Evolutionary conservation across 2,113 vertebrate species (phyloP), one percentile per base, ranked within the genome.

Genomic region (Blennius ocellaris): DNA sequence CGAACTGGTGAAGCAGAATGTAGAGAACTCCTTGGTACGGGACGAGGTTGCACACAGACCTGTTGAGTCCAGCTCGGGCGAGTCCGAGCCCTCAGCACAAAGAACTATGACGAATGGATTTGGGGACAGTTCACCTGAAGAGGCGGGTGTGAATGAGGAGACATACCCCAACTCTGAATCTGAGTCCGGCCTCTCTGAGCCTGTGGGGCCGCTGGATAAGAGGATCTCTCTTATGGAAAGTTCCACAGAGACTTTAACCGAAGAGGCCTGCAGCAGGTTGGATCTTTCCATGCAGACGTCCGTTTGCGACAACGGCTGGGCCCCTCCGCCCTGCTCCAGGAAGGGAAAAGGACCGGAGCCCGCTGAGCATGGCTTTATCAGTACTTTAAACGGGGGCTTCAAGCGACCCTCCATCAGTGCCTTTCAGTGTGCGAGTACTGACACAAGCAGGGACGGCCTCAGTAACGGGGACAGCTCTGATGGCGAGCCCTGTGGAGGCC

Each of bases 171-270:
- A 61, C 0, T 83, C 76, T 10, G 86, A 86, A 44, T 78, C 81
- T n/a, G 64, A 85, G 77, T 85, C 82, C n/a, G 81, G 30, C 0
- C 69, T 85, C 6, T 77, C 91, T 43, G 83, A 90, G 49, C 55
- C 70, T 48, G 73, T 69, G 64, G 89, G 89, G 66, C 80, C 53
- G 2, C 62, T 69, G 0, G 95, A 95, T 76, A 92, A 90, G 43
- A 91, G 89, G 73, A 83, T 86, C 52, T 94, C 96, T 38, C 88
- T 93, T 11, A 76, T 93, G 40, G 96, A 96, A 48, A 96, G 95
- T 61, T 97, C 96, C 50, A 93, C 96, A 0, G 96, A 97, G 89
- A 94, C 95, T 73, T 88, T 97, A 75, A 95, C 93, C 0, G 96
- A 97, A 78, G 95, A 88, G 0, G 93, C 92, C 62, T 90, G 87